Conservation (phyloP, 2,888 invertebrate species). For the Phortica magna region DNA sequence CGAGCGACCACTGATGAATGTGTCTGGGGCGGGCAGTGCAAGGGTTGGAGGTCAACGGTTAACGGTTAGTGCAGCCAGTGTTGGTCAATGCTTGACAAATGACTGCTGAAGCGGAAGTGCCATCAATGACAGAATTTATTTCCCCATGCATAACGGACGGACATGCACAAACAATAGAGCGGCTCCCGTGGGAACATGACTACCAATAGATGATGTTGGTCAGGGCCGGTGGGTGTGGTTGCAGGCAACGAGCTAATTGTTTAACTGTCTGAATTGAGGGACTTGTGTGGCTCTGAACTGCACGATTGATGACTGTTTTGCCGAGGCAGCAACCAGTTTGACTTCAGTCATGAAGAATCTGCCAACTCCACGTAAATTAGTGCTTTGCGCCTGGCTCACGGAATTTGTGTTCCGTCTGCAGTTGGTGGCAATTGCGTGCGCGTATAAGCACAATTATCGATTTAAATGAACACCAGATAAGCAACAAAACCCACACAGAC, state of each 20-base stretch:
- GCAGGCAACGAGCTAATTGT: conserved; percentile 9
- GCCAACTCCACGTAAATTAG: background rate
- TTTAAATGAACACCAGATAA: background rate
- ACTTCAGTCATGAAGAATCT: background rate
- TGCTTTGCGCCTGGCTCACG: conserved; percentile 8
- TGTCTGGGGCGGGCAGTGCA: background rate
- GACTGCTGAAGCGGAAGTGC: conserved; percentile 26
- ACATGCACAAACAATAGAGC: conserved; percentile 21
- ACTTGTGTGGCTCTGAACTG: background rate
- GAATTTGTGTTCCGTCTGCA: background rate
- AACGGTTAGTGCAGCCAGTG: too few relatives aligned
- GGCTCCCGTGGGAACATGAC: background rate
- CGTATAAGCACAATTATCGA: background rate
- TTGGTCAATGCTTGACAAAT: conserved; percentile 28
- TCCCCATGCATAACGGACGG: conserved; percentile 6
- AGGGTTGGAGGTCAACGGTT: background rate
- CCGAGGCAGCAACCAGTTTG: too few relatives aligned
- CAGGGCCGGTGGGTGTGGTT: background rate
- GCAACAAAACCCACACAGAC: background rate
- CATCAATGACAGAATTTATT: conserved; percentile 34
- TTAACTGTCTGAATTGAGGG: conserved; percentile 3
- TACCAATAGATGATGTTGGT: background rate
- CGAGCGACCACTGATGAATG: conserved; percentile 24
- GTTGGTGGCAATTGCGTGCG: background rate
- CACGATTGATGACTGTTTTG: too few relatives aligned